A percentile compares a stretch with the other conserved stretches of the same genome.
phyloP scores from a whole-genome alignment of 1,140 invertebrate species.

The Wasmannia auropunctata region DNA sequence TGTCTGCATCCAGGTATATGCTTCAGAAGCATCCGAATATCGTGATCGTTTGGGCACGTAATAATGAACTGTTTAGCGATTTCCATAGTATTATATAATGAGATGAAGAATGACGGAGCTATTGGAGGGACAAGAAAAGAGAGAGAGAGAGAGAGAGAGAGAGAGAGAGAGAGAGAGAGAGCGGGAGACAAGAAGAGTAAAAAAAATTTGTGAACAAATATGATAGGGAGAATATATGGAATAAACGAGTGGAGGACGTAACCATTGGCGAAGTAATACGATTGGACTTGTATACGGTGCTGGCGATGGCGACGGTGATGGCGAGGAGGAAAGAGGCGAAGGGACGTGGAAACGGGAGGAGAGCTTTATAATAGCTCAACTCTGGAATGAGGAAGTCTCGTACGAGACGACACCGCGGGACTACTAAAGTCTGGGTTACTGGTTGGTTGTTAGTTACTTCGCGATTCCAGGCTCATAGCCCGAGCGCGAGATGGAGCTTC shows the following conservation, averaged over 20 bases:
- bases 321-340: constrained; percentile 21
- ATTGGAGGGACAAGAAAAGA: not conserved
- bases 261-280: constrained; percentile 45
- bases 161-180: not conserved
- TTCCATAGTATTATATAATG: not conserved
- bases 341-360: constrained; percentile 60
- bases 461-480: constrained; percentile 73
- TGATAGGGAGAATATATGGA: not conserved
- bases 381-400: constrained; percentile 79
- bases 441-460: constrained; percentile 76
- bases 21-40: not conserved
- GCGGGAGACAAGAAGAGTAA: not conserved
- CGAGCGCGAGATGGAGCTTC: constrained; percentile 67
- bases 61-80: not conserved
- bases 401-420: constrained; percentile 75
- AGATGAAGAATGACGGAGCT: not conserved
- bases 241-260: constrained; percentile 47
- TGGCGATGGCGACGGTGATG: not conserved
- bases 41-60: not conserved
- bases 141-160: not conserved
- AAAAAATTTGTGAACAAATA: constrained; percentile 27
- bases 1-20: not conserved
- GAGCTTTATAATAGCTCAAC: constrained; percentile 76
- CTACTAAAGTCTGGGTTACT: constrained; percentile 83
- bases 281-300: constrained; percentile 51